Base-by-base conservation (phyloP, 1,140 invertebrate species). In the Phortica variegata region DNA sequence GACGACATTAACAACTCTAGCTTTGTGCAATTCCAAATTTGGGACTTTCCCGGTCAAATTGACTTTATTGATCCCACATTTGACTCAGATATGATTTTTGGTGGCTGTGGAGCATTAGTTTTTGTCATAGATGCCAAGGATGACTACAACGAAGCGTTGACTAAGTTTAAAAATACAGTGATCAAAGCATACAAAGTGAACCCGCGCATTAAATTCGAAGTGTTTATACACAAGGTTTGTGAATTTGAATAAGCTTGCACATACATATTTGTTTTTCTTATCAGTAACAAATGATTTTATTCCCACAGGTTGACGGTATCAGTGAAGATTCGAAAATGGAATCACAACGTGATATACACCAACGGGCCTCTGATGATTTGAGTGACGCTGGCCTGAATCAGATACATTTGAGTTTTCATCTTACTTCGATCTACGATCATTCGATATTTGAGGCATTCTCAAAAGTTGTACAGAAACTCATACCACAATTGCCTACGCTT, bases 381-480 rank as follows among this genome's bases (percentile, higher is more conserved):
- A 81, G 83, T 38, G 95, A 98, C 79, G 85, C 88, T 37, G 91
- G 92, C 75, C 78, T 84, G 51, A 88, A 93, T 65, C 86, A 91
- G 77, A 90, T 94, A 47, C 89, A 93, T 76, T 77, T 94, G 13
- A 93, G 94, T 71, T 98, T 98, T 80, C 95, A 99, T 78, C 79
- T 99, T 32, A 99, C 97, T 10, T 98, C 94, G 48, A 99, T 99
- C 56, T 99, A 99, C 77, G 97, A 99, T 79, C 97, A 99, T 76
- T 98, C 96, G 48, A 99, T 99, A 79, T 99, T 99, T 81, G 97
- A 99, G 82, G 97, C 97, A 12, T 99, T 99, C 78, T 98, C 94
- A 61, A 99, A 99, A 88, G 96, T 99, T 58, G 95, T 99, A 39
- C 97, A 99, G 76, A 99, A 99, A 78, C 79, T 99, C 48, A 98